phyloP scores from a whole-genome alignment of 2,797 vertebrate species.

The Phylloscopus collybita region DNA sequence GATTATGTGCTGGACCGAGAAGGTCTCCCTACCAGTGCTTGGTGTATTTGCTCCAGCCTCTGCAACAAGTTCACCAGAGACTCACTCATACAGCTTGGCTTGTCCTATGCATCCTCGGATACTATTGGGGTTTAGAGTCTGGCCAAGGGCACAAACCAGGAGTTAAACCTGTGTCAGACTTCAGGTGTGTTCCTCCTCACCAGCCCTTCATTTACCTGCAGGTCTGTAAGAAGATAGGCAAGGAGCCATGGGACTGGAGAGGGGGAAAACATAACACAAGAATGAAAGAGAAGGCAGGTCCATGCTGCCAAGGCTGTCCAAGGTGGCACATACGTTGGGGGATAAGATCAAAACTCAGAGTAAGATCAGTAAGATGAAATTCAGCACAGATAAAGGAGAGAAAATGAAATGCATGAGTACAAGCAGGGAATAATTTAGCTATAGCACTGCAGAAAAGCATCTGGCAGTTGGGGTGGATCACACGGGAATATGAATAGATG shows the following conservation, averaged over 20 bases:
- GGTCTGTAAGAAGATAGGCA: neutral
- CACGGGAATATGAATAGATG: neutral
- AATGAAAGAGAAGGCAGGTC: neutral
- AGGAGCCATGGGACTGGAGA: neutral
- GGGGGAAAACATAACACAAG: neutral
- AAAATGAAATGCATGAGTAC: constrained; percentile 1
- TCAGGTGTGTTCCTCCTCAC: neutral
- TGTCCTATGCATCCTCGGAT: neutral
- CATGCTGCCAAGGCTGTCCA: neutral
- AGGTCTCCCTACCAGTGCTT: neutral
- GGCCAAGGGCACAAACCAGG: neutral
- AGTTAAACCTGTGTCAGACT: neutral
- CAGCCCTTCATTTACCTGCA: neutral
- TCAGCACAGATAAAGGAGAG: neutral
- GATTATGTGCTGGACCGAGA: neutral
- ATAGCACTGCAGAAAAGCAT: constrained; percentile 26
- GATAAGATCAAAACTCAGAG: neutral
- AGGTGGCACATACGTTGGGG: neutral
- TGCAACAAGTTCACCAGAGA: neutral
- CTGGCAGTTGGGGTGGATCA: neutral
- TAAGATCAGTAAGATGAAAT: constrained; percentile 21
- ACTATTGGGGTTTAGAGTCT: neutral
- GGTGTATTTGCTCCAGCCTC: neutral
- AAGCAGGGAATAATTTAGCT: constrained; percentile 42
- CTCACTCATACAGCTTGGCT: neutral